These are phyloP conservation scores for Antheraea mylitta DNA, from an alignment of 1,140 invertebrate species.

Conservation along the genomic window DNA sequence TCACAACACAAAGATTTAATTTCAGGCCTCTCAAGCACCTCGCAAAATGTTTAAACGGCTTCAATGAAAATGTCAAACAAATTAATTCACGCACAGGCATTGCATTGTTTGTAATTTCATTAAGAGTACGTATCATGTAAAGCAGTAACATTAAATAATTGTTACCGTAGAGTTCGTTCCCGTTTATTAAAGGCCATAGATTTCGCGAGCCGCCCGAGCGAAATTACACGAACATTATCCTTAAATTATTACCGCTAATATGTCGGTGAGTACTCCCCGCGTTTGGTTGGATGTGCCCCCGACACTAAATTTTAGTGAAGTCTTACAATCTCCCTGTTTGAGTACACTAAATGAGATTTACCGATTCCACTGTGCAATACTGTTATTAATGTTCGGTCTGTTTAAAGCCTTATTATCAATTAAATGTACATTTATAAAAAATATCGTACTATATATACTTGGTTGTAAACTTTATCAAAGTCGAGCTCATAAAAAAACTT, in stretches of 20 bases:
- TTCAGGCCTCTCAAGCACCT: background rate
- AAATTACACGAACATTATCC: conserved; percentile 70
- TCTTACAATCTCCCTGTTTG: conserved; percentile 24
- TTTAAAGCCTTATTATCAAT: conserved; percentile 10
- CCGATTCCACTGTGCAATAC: conserved; percentile 5
- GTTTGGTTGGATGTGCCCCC: conserved; percentile 35
- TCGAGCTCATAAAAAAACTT: no score
- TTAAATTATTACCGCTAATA: conserved; percentile 75
- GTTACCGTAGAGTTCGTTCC: conserved; percentile 57
- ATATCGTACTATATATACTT: no score
- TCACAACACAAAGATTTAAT: background rate
- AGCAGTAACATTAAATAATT: conserved; percentile 69
- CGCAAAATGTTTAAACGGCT: background rate
- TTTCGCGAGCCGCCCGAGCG: conserved; percentile 51
- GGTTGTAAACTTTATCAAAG: no score
- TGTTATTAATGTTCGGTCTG: conserved; percentile 9
- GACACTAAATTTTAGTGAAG: conserved; percentile 45
- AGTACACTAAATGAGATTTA: conserved; percentile 27
- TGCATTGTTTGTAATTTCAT: conserved; percentile 46
- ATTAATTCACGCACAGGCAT: conserved; percentile 22
- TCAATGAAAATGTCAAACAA: conserved; percentile 34
- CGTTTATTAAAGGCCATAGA: conserved; percentile 76
- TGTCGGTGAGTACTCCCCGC: conserved; percentile 49
- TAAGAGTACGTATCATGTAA: conserved; percentile 44
- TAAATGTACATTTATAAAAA: no score